phyloP scores from a whole-genome alignment of 1,140 invertebrate species.

The Ooceraea biroi region DNA sequence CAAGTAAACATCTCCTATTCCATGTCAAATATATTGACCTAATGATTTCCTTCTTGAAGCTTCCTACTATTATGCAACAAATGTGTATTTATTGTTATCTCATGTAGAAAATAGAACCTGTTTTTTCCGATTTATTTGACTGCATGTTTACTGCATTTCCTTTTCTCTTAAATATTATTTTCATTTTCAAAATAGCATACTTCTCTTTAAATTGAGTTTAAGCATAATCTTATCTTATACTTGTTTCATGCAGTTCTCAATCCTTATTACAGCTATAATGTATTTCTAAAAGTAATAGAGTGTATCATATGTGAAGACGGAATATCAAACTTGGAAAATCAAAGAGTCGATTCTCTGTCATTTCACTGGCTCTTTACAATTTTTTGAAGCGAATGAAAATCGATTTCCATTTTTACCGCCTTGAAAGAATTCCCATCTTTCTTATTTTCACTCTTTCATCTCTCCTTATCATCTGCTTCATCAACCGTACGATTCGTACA shows the following conservation, averaged over 20 bases:
- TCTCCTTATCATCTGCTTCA: conserved; percentile 57
- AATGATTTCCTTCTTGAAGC: not conserved
- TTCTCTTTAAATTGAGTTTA: conserved; percentile 8
- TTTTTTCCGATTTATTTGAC: conserved; percentile 1
- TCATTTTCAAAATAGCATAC: not conserved
- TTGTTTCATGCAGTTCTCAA: not conserved
- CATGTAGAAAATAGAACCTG: not conserved
- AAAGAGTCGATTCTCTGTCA: not conserved
- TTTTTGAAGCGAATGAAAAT: conserved; percentile 49
- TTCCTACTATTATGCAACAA: conserved; percentile 3
- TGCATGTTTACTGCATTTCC: not conserved
- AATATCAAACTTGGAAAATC: conserved; percentile 20
- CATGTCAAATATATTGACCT: conserved; percentile 4
- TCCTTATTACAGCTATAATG: not conserved
- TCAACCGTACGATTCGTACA: conserved; percentile 59
- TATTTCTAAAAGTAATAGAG: not conserved
- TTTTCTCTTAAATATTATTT: not conserved
- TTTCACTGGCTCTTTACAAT: conserved; percentile 36
- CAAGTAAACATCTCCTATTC: not conserved
- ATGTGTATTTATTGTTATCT: not conserved
- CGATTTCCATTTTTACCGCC: conserved; percentile 39
- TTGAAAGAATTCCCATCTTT: conserved; percentile 43
- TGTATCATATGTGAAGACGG: not conserved
- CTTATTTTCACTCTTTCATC: conserved; percentile 61
- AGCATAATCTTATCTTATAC: not conserved